A percentile compares a stretch with the other conserved stretches of the same genome.
Evolutionary conservation across 1,140 invertebrate genomes (phyloP).

Genomic region (Archivesica marissinica): DNA sequence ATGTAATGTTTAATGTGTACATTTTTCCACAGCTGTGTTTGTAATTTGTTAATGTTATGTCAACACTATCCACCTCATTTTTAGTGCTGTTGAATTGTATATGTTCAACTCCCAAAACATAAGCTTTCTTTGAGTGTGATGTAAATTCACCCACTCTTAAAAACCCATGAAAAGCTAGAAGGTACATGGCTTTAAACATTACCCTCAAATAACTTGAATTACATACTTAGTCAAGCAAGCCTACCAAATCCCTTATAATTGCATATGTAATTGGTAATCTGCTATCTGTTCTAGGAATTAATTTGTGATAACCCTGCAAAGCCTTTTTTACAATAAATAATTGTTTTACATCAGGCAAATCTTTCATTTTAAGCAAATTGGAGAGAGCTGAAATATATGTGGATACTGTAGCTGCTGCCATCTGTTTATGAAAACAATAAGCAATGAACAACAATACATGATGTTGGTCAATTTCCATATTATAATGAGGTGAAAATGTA

Average conservation of each 20-base stretch:
- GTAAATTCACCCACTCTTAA: neutral
- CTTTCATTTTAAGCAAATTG: neutral
- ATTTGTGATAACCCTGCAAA: neutral
- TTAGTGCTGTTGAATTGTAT: too few species aligned
- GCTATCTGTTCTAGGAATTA: neutral
- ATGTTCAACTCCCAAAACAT: too few species aligned
- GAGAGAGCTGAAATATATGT: neutral
- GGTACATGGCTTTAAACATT: neutral
- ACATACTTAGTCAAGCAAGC: neutral
- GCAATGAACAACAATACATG: slow-evolving; percentile 2
- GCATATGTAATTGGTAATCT: neutral
- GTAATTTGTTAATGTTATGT: too few species aligned
- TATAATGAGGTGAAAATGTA: too few species aligned
- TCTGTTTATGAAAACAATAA: neutral
- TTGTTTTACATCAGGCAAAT: neutral
- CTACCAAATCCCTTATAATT: neutral
- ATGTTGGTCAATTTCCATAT: too few species aligned
- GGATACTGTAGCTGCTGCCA: neutral
- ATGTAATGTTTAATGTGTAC: too few species aligned
- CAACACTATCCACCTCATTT: too few species aligned
- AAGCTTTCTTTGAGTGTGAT: neutral
- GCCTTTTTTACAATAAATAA: neutral
- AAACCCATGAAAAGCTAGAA: slow-evolving; percentile 1
- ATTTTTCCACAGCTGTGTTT: too few species aligned
- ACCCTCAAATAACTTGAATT: neutral